Evolutionary conservation across 2,797 vertebrate genomes (phyloP).

Genomic region (Chelon auratus): DNA sequence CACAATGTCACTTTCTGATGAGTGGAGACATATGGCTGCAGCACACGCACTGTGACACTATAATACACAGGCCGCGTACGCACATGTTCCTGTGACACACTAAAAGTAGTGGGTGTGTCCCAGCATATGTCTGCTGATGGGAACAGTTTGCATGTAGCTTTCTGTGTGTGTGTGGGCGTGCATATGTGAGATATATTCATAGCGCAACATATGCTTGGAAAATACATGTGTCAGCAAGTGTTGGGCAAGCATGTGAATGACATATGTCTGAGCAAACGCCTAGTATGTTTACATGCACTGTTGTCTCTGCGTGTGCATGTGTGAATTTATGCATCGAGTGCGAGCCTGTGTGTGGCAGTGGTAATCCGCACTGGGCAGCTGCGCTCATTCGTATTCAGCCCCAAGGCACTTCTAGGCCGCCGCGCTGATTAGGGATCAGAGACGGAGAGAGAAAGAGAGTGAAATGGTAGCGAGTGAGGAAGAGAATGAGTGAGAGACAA

Average conservation of each 20-base stretch:
- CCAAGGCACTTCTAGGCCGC: slow-evolving; percentile 68
- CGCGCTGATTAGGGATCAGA: slow-evolving; percentile 77
- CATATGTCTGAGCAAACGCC: slow-evolving; percentile 42
- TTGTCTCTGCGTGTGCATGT: slow-evolving; percentile 32
- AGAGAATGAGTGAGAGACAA: slow-evolving; percentile 43
- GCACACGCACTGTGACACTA: slow-evolving; percentile 28
- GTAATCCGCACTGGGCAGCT: slow-evolving; percentile 76
- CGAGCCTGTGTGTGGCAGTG: slow-evolving; percentile 54
- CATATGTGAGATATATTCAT: slow-evolving; percentile 45
- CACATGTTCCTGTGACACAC: slow-evolving; percentile 48
- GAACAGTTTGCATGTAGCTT: slow-evolving; percentile 13
- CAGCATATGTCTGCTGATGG: slow-evolving; percentile 52
- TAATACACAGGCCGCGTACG: slow-evolving; percentile 34
- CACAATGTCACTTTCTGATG: slow-evolving; percentile 34
- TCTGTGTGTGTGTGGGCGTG: slow-evolving; percentile 12
- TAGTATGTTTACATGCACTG: slow-evolving; percentile 30
- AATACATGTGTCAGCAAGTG: slow-evolving; percentile 59
- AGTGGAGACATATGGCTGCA: slow-evolving; percentile 46
- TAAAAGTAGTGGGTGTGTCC: slow-evolving; percentile 38
- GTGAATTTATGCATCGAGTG: slow-evolving; percentile 49
- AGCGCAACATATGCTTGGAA: slow-evolving; percentile 49
- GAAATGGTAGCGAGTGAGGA: slow-evolving; percentile 42
- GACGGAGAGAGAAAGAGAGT: slow-evolving; percentile 38
- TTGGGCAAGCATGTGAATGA: slow-evolving; percentile 50
- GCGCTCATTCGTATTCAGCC: slow-evolving; percentile 76